These are phyloP conservation scores for Protobothrops flavoviridis DNA, from an alignment of 2,113 vertebrate genomes.

Conservation along the genomic window DNA sequence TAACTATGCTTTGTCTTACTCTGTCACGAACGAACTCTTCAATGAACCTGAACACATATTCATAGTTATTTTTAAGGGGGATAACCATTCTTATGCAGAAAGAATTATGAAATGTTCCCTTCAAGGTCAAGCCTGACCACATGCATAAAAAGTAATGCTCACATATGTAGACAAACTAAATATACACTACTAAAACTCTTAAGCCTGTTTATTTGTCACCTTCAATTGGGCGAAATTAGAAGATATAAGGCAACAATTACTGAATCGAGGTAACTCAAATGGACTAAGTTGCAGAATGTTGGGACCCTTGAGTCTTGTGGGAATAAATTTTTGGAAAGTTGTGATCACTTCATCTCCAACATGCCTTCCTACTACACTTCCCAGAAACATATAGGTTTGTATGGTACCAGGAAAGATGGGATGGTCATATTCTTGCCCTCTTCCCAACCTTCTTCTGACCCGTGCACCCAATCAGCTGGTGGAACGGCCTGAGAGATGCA, in stretches of 20 bases:
- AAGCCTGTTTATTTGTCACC: neutral
- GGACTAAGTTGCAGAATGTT: neutral
- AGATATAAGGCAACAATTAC: neutral
- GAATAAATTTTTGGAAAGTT: neutral
- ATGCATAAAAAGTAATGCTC: neutral
- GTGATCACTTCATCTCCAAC: neutral
- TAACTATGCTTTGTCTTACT: neutral
- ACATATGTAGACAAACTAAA: neutral
- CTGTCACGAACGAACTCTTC: neutral
- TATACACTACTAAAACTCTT: neutral
- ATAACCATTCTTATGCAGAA: neutral
- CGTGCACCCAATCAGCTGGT: neutral
- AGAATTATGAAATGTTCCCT: neutral
- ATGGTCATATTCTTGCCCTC: neutral
- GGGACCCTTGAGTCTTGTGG: neutral
- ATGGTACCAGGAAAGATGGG: neutral
- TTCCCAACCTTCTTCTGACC: neutral
- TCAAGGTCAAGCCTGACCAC: neutral
- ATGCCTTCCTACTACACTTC: neutral
- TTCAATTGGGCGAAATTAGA: neutral
- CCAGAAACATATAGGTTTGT: neutral
- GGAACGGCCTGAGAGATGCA: too few species aligned
- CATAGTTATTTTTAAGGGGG: neutral
- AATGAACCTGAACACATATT: neutral
- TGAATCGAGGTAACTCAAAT: neutral